Percentiles rank a stretch among this genome's conserved stretches.
Conservation (phyloP, 1,140 invertebrate species). For the Plodia interpunctella region DNA sequence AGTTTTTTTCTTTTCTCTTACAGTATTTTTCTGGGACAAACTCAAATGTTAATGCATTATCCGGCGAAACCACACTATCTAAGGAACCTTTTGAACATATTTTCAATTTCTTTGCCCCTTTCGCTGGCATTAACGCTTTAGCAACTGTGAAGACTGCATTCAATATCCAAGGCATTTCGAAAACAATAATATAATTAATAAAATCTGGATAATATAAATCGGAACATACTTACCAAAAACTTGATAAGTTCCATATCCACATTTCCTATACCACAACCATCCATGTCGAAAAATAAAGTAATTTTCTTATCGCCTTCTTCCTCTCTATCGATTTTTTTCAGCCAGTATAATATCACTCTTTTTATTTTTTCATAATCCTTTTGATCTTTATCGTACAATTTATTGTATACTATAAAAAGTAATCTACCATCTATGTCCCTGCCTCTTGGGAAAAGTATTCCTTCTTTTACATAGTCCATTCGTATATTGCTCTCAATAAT, state of each 20-base stretch:
- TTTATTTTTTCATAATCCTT: too few relatives aligned
- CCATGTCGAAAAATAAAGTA: too few relatives aligned
- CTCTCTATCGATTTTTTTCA: conserved; percentile 77
- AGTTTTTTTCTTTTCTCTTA: too few relatives aligned
- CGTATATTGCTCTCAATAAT: conserved; percentile 82
- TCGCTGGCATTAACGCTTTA: too few relatives aligned
- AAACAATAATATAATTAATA: conserved; percentile 94
- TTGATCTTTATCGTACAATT: too few relatives aligned
- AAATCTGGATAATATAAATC: conserved; percentile 94
- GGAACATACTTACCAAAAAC: conserved; percentile 91
- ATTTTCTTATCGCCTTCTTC: conserved; percentile 84
- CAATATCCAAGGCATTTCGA: conserved; percentile 96
- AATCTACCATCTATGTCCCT: conserved; percentile 54
- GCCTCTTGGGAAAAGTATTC: conserved; percentile 85
- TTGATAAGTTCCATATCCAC: conserved; percentile 93
- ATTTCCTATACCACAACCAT: conserved; percentile 85
- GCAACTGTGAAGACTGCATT: conserved; percentile 86
- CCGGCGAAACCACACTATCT: too few relatives aligned
- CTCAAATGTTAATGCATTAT: too few relatives aligned
- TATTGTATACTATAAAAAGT: too few relatives aligned
- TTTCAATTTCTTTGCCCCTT: too few relatives aligned
- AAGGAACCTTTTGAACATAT: too few relatives aligned
- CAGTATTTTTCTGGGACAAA: too few relatives aligned
- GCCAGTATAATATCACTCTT: too few relatives aligned
- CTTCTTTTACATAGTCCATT: conserved; percentile 85